Evolutionary conservation across 2,113 vertebrate genomes (phyloP).

Genomic region (Colius striatus): DNA sequence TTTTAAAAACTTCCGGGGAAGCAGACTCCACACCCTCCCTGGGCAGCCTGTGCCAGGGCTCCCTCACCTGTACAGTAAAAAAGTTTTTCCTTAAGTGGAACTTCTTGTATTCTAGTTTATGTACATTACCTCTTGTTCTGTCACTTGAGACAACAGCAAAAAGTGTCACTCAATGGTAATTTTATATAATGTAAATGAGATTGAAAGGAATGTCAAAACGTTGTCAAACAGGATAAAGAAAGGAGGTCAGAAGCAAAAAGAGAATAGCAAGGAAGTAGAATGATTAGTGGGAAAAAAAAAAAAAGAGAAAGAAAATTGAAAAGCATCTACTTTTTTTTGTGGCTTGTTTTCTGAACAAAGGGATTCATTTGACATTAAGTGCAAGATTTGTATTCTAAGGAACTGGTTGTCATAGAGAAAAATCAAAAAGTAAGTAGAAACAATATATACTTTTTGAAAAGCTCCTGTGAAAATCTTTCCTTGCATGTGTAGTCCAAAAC

Average conservation of each 20-base stretch:
- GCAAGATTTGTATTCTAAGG: background rate
- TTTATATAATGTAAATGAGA: background rate
- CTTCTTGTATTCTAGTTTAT: too few relatives aligned
- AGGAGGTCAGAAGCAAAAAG: background rate
- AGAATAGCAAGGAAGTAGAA: background rate
- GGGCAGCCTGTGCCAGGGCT: too few relatives aligned
- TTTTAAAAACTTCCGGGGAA: too few relatives aligned
- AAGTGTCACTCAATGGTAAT: background rate
- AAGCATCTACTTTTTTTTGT: background rate
- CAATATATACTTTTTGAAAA: background rate
- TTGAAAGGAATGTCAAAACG: background rate
- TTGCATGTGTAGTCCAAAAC: background rate
- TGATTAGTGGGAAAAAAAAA: background rate
- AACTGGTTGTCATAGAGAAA: background rate
- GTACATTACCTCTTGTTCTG: too few relatives aligned
- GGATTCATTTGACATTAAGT: background rate
- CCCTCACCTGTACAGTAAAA: too few relatives aligned
- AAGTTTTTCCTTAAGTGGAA: too few relatives aligned
- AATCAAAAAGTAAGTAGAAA: background rate
- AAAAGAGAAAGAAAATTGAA: background rate
- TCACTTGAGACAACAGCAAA: too few relatives aligned
- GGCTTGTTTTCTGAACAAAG: background rate
- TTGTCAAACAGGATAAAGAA: background rate
- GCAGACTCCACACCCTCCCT: too few relatives aligned
- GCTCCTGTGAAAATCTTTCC: background rate